Evolutionary conservation across 1,140 invertebrate species (phyloP), one percentile per base, ranked within the genome.

Genomic region (Fopius arisanus): DNA sequence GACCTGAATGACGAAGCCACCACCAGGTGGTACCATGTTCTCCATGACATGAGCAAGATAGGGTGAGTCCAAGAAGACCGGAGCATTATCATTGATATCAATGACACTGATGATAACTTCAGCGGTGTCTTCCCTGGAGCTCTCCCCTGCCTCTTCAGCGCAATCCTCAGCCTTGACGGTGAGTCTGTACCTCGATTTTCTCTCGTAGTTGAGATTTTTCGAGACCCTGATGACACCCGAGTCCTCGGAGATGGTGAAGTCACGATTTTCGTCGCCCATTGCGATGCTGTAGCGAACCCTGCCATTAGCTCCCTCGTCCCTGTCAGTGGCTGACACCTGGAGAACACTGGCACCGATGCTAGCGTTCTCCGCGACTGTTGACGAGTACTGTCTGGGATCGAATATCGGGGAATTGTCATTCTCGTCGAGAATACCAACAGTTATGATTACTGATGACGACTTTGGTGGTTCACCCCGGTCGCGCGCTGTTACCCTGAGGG

Each of bases 371-470:
- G 94, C 92, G 7, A 98, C 92, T 0, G 93, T 94, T 1, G 95
- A 93, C 40, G 93, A 94, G 82, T 98, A 98, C 78, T 95, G 93
- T 78, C 92, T 92, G 0, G 94, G 94, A 84, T 96, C 93, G 87
- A 98, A 98, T 5, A 95, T 90, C 0, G 97, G 97, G 74, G 92
- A 93, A 84, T 98, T 98, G 85, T 98, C 97, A 85, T 98, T 99
- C 83, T 96, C 95, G 83, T 98, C 97, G 26, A 95, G 87, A 31
- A 99, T 91, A 65, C 90, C 89, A 5, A 98, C 92, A 7, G 89
- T 87, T 21, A 98, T 89, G 59, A 91, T 90, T 3, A 92, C 90
- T 48, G 91, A 90, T 0, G 94, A 93, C 0, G 91, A 91, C 80
- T 92, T 91, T 0, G 95, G 90, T 0, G 96, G 96, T 72, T 95